phyloP scores from a whole-genome alignment of 1,140 invertebrate genomes.

The Nilaparvata lugens region DNA sequence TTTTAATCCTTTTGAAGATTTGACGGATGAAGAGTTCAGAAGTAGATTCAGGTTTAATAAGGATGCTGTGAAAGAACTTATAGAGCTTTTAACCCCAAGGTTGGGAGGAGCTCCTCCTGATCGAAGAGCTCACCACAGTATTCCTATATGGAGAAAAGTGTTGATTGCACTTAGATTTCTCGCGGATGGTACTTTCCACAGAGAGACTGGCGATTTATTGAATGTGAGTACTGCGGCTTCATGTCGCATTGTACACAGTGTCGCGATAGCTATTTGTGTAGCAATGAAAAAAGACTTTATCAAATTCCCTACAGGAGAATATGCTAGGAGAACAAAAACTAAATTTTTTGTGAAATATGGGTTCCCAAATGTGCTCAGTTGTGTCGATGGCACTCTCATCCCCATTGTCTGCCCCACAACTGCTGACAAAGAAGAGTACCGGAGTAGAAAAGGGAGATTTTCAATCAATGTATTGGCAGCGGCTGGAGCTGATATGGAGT shows the following conservation, averaged over 20 bases:
- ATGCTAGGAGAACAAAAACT: background rate
- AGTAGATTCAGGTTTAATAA: too few species aligned
- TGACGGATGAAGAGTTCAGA: background rate
- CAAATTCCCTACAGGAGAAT: background rate
- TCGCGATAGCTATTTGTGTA: constrained; percentile 7
- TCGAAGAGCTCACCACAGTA: background rate
- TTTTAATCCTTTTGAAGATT: background rate
- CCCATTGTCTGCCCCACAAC: constrained; percentile 1
- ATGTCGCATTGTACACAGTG: background rate
- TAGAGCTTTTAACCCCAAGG: constrained; percentile 1
- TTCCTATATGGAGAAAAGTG: constrained; percentile 2
- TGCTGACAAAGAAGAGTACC: constrained; percentile 6
- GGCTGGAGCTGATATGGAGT: constrained; percentile 10
- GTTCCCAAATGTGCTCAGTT: constrained; percentile 3
- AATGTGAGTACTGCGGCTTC: too few species aligned
- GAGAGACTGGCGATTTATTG: constrained; percentile 2
- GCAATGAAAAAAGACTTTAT: background rate
- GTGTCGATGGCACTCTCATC: background rate
- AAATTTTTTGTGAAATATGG: constrained; percentile 4
- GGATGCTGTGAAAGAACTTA: background rate
- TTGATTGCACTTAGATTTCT: constrained; percentile 9
- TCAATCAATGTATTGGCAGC: background rate
- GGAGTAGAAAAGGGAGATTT: background rate
- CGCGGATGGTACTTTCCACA: background rate
- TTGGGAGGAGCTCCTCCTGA: background rate